These are phyloP conservation scores for Formica selysi DNA, from an alignment of 1,140 invertebrate species.

Conservation along the genomic window DNA sequence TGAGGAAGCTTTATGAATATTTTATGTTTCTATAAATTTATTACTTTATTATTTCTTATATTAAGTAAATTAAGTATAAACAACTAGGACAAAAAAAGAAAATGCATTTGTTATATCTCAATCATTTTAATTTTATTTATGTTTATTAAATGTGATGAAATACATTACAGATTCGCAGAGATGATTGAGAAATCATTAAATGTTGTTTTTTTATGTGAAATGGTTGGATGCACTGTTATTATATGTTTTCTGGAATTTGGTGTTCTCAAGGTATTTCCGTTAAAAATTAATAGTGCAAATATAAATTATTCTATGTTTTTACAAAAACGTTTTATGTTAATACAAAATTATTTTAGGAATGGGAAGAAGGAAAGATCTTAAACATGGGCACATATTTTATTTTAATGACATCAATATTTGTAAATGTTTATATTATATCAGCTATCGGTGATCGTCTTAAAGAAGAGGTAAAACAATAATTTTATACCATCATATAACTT, in stretches of 20 bases:
- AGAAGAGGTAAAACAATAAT: slow-evolving; percentile 73
- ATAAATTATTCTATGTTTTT: not conserved
- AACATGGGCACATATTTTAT: slow-evolving; percentile 78
- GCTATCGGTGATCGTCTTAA: slow-evolving; percentile 80
- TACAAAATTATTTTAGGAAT: slow-evolving; percentile 74
- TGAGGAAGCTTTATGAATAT: slow-evolving; percentile 32
- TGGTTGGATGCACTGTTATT: slow-evolving; percentile 82
- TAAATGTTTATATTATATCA: slow-evolving; percentile 80
- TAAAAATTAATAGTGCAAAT: not conserved
- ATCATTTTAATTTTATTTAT: not conserved
- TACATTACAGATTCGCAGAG: slow-evolving; percentile 78
- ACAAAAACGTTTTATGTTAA: not conserved
- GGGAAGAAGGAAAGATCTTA: slow-evolving; percentile 77
- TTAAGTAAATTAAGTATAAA: not conserved
- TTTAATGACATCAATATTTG: slow-evolving; percentile 79
- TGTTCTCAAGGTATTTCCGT: slow-evolving; percentile 74
- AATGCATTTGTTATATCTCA: not conserved
- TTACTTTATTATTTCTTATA: not conserved
- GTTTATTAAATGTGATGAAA: not conserved
- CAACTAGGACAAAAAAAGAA: not conserved
- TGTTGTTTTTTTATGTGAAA: slow-evolving; percentile 83
- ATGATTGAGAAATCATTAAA: slow-evolving; percentile 80
- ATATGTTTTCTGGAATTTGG: slow-evolving; percentile 84
- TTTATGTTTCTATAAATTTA: not conserved
- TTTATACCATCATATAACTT: not conserved